Evolutionary conservation across 2,113 vertebrate species (phyloP), one percentile per base, ranked within the genome.

Genomic region (Aramus guarauna): DNA sequence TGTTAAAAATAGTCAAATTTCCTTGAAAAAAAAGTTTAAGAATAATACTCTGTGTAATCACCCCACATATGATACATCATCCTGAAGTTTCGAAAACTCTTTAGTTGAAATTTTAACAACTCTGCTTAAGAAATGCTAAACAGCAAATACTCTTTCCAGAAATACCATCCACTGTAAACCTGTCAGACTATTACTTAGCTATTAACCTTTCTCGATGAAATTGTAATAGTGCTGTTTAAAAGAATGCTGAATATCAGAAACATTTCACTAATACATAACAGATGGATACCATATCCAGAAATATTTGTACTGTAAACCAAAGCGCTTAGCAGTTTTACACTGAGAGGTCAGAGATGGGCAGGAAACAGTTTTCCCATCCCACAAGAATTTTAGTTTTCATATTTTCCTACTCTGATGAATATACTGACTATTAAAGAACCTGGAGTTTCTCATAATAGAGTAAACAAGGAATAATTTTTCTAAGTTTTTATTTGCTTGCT

Each of bases 201-300:
- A 81, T 94, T 96, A 97, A 96, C 95, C 93, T 96, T 96, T 95
- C 94, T 93, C 4, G 63, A 90, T 92, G 90, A 94, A 94, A 96
- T 97, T 90, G 66, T 95, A 95, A 88, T 95, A 91, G 91, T 83
- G 87, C 69, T 94, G 74, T 62, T 92, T 91, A 93, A 96, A 97
- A 95, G 95, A 97, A 97, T 96, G 81, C 86, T 96, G 96, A 96
- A 95, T 96, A 97, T 96, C 95, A 97, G 92, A 97, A 97, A 95
- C 94, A 89, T 91, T 96, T 96, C 67, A 87, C 84, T 97, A 97
- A 97, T 97, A 91, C 81, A 76, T 96, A 95, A 95, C 92, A 97
- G 97, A 97, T 97, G 96, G 96, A 60, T 95, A 91, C 62, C 89
- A 89, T 73, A 91, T 72, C 83, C 92, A 95, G 94, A 96, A 97